Percentiles rank a stretch among this genome's conserved stretches.
Evolutionary conservation across 2,888 invertebrate genomes (phyloP).

Genomic region (Lissocephala sabroskyi): DNA sequence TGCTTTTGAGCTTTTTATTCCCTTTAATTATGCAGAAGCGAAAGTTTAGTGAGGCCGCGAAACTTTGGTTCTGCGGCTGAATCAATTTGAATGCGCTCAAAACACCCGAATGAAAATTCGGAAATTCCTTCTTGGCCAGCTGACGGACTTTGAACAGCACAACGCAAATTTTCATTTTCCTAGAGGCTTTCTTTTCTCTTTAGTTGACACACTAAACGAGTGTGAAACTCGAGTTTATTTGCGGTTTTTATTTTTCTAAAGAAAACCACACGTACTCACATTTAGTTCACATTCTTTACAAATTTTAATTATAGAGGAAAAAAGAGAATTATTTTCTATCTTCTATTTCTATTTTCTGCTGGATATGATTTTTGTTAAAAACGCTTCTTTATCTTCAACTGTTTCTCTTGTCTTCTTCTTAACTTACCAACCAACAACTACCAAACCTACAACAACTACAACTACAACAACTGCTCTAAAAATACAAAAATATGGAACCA

Average conservation of each 20-base stretch:
- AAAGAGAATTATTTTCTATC: conserved; percentile 16
- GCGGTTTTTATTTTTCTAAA: too few relatives aligned
- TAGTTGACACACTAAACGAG: too few relatives aligned
- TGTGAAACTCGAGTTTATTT: too few relatives aligned
- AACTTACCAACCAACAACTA: conserved; percentile 47
- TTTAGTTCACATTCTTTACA: not conserved
- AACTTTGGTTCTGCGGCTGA: conserved; percentile 12
- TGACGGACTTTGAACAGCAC: too few relatives aligned
- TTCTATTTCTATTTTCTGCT: conserved; percentile 42
- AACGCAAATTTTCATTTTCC: too few relatives aligned
- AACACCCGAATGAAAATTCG: conserved; percentile 6
- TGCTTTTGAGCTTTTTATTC: conserved; percentile 23
- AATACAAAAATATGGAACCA: conserved; percentile 58
- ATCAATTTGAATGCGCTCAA: conserved; percentile 17
- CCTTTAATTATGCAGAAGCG: conserved; percentile 31
- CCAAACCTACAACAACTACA: conserved; percentile 42
- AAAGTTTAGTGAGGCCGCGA: not conserved
- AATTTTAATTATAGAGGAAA: conserved; percentile 5
- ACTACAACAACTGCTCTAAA: conserved; percentile 40
- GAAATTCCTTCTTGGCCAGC: too few relatives aligned
- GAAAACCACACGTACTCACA: too few relatives aligned
- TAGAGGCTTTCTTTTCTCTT: too few relatives aligned
- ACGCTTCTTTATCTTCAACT: conserved; percentile 46
- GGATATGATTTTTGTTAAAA: conserved; percentile 45
- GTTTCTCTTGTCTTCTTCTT: conserved; percentile 47